Evolutionary conservation across 2,888 invertebrate genomes (phyloP).

Genomic region (Calliphora vomitoria): DNA sequence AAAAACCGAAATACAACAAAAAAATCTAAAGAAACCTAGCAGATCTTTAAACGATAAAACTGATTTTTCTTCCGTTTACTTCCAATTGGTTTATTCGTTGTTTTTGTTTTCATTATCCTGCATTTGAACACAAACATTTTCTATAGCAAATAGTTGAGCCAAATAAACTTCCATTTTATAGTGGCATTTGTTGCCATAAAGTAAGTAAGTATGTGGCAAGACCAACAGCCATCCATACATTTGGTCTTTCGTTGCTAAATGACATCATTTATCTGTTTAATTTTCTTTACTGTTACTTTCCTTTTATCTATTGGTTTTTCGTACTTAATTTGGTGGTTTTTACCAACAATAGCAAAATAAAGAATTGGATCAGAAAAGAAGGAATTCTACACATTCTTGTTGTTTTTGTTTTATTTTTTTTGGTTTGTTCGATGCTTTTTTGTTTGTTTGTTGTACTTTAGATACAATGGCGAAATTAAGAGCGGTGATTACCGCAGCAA

Average conservation of each 20-base stretch:
- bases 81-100: constrained; percentile 8
- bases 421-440: background rate
- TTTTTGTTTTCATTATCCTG: background rate
- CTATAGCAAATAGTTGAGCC: constrained; percentile 66
- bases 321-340: constrained; percentile 71
- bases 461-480: constrained; percentile 69
- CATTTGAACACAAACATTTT: constrained; percentile 21
- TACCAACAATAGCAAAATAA: constrained; percentile 32
- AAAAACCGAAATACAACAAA: background rate
- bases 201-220: constrained; percentile 6
- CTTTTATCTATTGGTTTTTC: constrained; percentile 69
- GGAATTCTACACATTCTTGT: constrained; percentile 36
- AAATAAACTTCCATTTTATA: constrained; percentile 65
- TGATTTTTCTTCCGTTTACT: constrained; percentile 38
- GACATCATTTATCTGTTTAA: constrained; percentile 73
- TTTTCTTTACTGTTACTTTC: constrained; percentile 69
- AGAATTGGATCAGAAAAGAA: constrained; percentile 27
- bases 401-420: no score
- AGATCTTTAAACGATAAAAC: constrained; percentile 50
- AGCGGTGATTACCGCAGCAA: constrained; percentile 70
- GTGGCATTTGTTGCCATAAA: constrained; percentile 33
- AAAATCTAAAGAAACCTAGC: background rate
- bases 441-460: constrained; percentile 2
- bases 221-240: constrained; percentile 26
- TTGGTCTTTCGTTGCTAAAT: constrained; percentile 55